These are phyloP conservation scores for Cybosia mesomella DNA, from an alignment of 2,888 invertebrate species.

Conservation along the genomic window DNA sequence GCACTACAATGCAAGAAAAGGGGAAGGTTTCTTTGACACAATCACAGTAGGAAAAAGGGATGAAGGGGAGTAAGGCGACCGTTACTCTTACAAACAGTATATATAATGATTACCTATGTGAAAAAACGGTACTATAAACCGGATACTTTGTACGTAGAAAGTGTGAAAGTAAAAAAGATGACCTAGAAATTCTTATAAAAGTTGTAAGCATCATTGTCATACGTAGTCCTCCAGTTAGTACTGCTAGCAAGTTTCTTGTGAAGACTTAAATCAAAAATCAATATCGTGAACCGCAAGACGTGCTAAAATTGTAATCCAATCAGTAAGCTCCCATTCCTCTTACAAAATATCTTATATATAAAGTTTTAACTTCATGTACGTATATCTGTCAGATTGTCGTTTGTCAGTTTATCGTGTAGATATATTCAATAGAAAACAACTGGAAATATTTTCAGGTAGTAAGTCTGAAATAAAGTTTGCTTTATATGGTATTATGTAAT, in stretches of 20 bases:
- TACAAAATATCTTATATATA: slow-evolving; percentile 73
- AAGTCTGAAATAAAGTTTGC: background rate
- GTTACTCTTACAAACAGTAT: too few relatives aligned
- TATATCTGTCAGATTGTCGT: slow-evolving; percentile 12
- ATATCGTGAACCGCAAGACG: slow-evolving; percentile 67
- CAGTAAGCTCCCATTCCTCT: slow-evolving; percentile 66
- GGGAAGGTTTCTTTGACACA: too few relatives aligned
- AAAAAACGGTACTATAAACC: too few relatives aligned
- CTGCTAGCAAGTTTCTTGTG: slow-evolving; percentile 28
- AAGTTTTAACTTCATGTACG: slow-evolving; percentile 53
- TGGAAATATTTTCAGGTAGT: background rate
- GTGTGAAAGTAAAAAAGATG: background rate
- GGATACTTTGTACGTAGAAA: background rate
- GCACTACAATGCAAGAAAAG: too few relatives aligned
- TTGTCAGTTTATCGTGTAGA: background rate
- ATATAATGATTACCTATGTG: too few relatives aligned
- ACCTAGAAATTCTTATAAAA: background rate
- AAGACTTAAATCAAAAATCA: slow-evolving; percentile 67
- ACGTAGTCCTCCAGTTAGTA: background rate
- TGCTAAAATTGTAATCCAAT: slow-evolving; percentile 82
- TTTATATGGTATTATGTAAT: background rate
- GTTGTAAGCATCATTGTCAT: too few relatives aligned
- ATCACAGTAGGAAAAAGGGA: background rate
- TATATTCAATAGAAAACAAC: background rate
- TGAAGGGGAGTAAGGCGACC: too few relatives aligned